Conservation (phyloP, 1,140 invertebrate genomes). For the Drosophila asahinai region DNA sequence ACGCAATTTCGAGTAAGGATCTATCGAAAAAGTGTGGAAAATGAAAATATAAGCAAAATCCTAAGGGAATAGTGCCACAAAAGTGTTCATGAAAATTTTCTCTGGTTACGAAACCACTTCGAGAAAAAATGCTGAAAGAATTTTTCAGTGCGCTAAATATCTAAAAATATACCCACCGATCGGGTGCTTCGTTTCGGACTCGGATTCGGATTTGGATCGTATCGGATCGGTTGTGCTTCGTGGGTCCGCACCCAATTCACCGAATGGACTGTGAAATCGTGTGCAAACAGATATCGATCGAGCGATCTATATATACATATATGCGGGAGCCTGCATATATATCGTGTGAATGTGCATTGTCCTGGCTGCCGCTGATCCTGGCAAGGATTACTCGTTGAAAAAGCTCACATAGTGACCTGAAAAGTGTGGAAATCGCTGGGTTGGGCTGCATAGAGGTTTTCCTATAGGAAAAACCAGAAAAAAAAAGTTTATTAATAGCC, state of each 20-base stretch:
- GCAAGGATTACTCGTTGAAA: constrained; percentile 45
- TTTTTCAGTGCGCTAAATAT: constrained; percentile 85
- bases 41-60: constrained; percentile 50
- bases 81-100: constrained; percentile 67
- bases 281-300: constrained; percentile 59
- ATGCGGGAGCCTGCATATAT: constrained; percentile 16
- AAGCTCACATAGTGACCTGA: not conserved
- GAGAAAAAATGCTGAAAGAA: constrained; percentile 75
- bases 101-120: constrained; percentile 83
- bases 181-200: constrained; percentile 52
- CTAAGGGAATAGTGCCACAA: constrained; percentile 26
- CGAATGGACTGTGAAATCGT: constrained; percentile 76
- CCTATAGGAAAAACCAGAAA: constrained; percentile 51
- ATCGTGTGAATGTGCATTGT: constrained; percentile 52
- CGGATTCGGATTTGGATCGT: constrained; percentile 47
- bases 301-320: constrained; percentile 53
- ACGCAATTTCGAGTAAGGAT: constrained; percentile 73
- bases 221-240: constrained; percentile 48
- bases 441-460: constrained; percentile 32
- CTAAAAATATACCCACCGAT: constrained; percentile 73
- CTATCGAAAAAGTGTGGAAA: constrained; percentile 45
- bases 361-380: constrained; percentile 51
- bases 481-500: constrained; percentile 76
- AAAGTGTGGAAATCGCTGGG: constrained; percentile 14
- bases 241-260: constrained; percentile 79